Percentiles rank a stretch among this genome's conserved stretches.
Conservation (phyloP, 2,888 invertebrate genomes). For the Odontothrips loti region DNA sequence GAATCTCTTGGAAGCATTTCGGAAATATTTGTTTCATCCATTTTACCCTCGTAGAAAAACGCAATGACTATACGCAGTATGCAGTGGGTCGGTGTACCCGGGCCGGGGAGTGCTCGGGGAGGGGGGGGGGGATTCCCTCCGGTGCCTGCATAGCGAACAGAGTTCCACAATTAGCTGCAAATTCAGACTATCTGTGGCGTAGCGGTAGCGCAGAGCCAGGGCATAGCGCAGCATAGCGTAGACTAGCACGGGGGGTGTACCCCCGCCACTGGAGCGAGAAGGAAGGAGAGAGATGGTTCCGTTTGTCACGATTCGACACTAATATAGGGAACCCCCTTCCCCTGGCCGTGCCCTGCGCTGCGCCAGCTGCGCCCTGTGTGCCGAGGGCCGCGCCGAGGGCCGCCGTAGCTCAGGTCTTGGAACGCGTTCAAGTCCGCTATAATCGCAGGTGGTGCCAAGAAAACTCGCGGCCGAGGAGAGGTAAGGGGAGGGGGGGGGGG, state of each 20-base stretch:
- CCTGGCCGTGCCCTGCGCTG: background rate
- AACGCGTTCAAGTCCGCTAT: constrained; percentile 4
- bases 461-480: background rate
- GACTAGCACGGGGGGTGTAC: too few species aligned
- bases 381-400: background rate
- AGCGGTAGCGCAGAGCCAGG: background rate
- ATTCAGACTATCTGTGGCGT: background rate
- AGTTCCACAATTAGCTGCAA: background rate
- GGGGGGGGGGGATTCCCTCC: too few species aligned
- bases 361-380: background rate
- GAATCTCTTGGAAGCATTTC: too few species aligned
- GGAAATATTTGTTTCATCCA: too few species aligned
- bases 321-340: background rate
- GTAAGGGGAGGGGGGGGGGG: background rate
- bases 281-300: background rate
- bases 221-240: too few species aligned
- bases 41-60: too few species aligned
- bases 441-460: background rate
- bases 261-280: too few species aligned
- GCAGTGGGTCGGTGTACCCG: too few species aligned
- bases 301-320: background rate
- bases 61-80: too few species aligned
- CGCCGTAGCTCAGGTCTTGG: background rate
- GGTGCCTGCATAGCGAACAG: background rate
- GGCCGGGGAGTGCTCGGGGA: too few species aligned